Percentiles rank a stretch among this genome's conserved stretches.
phyloP scores from a whole-genome alignment of 1,140 invertebrate genomes.

The Drosophila lowei region DNA sequence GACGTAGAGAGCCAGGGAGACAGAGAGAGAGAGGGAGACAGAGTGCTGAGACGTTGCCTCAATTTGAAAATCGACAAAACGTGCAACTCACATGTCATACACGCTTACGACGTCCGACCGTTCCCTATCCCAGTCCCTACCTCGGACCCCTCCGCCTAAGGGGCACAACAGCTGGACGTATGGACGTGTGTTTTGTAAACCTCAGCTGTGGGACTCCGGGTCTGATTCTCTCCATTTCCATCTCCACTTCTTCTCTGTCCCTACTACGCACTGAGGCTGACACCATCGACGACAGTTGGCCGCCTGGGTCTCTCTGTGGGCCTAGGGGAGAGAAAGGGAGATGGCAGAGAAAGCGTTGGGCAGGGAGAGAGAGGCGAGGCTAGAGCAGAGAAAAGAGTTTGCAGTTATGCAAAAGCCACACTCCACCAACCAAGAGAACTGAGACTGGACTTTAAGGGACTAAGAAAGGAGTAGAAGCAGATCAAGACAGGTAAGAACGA shows the following conservation, averaged over 20 bases:
- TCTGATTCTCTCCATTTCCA: background rate
- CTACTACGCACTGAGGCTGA: slow-evolving; percentile 22
- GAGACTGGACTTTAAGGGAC: too few relatives aligned
- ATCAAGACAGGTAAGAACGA: too few relatives aligned
- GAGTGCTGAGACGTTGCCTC: slow-evolving; percentile 72
- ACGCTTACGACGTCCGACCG: slow-evolving; percentile 66
- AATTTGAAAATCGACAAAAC: slow-evolving; percentile 81
- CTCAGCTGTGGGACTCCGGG: slow-evolving; percentile 28
- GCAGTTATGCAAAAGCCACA: too few relatives aligned
- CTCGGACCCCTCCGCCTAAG: slow-evolving; percentile 4
- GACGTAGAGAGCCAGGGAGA: slow-evolving; percentile 4
- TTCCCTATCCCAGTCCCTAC: slow-evolving; percentile 7
- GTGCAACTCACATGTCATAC: slow-evolving; percentile 80
- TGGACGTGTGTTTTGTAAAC: slow-evolving; percentile 36
- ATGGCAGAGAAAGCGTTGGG: too few relatives aligned
- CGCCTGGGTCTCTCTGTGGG: too few relatives aligned
- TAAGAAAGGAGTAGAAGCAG: too few relatives aligned
- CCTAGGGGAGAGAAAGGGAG: background rate
- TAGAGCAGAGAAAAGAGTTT: too few relatives aligned
- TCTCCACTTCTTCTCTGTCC: background rate
- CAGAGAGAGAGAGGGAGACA: slow-evolving; percentile 3
- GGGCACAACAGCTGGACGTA: slow-evolving; percentile 52
- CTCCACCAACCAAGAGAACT: too few relatives aligned
- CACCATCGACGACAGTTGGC: slow-evolving; percentile 17
- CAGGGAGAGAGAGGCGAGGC: too few relatives aligned